Conservation (phyloP, 37 sponge, comb jelly and placozoan genomes). For the Haliclona indistincta region DNA sequence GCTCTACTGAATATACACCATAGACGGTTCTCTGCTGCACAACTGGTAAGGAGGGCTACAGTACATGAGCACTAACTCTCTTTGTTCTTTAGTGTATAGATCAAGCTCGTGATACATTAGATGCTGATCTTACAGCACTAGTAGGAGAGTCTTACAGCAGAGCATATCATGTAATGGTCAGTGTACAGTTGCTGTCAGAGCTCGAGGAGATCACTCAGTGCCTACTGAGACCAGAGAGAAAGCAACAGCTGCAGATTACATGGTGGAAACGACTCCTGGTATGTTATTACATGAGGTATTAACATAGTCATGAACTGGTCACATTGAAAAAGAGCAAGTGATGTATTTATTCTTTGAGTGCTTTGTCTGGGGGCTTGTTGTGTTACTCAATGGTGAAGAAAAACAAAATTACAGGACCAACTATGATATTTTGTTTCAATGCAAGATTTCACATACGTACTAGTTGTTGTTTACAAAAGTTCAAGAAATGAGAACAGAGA, state of each 20-base stretch:
- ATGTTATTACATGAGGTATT: too few relatives aligned
- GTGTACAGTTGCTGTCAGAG: conserved; percentile 93
- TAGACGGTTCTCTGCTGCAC: conserved; percentile 54
- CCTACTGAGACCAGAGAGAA: conserved; percentile 63
- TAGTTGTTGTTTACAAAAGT: too few relatives aligned
- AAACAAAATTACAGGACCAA: too few relatives aligned
- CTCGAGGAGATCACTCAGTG: conserved; percentile 92
- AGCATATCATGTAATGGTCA: conserved; percentile 92
- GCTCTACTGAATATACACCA: conserved; percentile 77
- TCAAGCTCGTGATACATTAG: conserved; percentile 75
- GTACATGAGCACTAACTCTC: neutral
- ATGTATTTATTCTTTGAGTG: too few relatives aligned
- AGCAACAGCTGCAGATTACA: conserved; percentile 55
- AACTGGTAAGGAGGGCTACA: conserved; percentile 45
- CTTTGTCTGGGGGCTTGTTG: too few relatives aligned
- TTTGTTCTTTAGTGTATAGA: conserved; percentile 68
- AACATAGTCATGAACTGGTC: too few relatives aligned
- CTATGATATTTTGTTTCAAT: too few relatives aligned
- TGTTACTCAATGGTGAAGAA: too few relatives aligned
- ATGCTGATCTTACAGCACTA: conserved; percentile 92
- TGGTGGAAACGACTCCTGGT: conserved; percentile 96
- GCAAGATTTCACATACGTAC: too few relatives aligned
- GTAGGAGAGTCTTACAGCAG: conserved; percentile 97
- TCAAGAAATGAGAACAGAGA: too few relatives aligned
- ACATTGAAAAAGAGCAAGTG: too few relatives aligned